These are phyloP conservation scores for Prorops nasuta DNA, from an alignment of 1,140 invertebrate species.

Conservation along the genomic window DNA sequence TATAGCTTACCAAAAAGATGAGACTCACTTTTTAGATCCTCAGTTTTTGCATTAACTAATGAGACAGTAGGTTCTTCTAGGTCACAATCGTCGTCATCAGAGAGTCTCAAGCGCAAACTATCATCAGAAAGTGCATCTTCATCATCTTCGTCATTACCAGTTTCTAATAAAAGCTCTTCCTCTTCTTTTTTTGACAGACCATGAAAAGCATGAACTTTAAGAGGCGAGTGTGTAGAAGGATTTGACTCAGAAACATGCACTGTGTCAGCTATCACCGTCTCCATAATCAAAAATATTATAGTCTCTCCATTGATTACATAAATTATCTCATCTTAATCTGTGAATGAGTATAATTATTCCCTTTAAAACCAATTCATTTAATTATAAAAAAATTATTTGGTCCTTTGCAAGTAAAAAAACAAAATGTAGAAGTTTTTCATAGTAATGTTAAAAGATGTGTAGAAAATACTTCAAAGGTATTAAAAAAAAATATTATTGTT, in stretches of 20 bases:
- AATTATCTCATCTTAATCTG: conserved; percentile 26
- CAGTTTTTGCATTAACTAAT: no score
- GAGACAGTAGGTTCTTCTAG: conserved; percentile 16
- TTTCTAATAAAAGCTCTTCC: conserved; percentile 36
- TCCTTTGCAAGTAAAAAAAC: no score
- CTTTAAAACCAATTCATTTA: background rate
- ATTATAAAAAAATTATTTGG: no score
- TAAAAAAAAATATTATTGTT: no score
- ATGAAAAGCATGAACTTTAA: conserved; percentile 22
- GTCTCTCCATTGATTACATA: conserved; percentile 20
- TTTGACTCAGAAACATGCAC: conserved; percentile 33
- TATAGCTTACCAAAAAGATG: no score
- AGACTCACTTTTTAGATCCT: no score
- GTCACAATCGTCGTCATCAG: conserved; percentile 43
- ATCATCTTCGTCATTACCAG: conserved; percentile 41
- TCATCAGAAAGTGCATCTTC: conserved; percentile 46
- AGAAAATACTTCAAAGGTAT: no score
- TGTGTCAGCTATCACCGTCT: conserved; percentile 35
- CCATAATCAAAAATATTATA: conserved; percentile 39
- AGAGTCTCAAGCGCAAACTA: conserved; percentile 46
- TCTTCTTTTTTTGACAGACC: conserved; percentile 38
- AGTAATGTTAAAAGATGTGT: no score
- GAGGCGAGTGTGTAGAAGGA: conserved; percentile 18
- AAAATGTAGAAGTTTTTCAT: no score
- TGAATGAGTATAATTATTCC: conserved; percentile 24